Percentiles rank a stretch among this genome's conserved stretches.
Conservation (phyloP, 37 sponge, comb jelly and placozoan species). For the Eunapius fragilis region DNA sequence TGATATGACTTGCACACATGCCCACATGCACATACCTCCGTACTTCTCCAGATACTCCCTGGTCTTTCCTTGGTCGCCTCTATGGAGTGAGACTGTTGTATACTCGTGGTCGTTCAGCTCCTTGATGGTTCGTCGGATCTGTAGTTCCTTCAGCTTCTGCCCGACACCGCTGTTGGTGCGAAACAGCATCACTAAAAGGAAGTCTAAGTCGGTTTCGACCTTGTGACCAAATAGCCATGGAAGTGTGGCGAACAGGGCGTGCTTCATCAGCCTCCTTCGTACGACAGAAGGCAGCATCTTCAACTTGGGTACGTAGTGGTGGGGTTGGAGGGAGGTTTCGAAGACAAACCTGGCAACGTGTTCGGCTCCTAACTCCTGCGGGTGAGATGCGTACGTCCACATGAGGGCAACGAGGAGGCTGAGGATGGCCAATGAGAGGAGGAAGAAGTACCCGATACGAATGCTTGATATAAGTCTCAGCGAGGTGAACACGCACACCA, state of each 20-base stretch:
- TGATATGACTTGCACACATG: background rate
- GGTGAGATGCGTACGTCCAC: constrained; percentile 47
- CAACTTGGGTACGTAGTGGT: constrained; percentile 32
- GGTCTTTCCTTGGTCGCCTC: background rate
- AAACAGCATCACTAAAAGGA: constrained; percentile 50
- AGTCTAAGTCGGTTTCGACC: constrained; percentile 52
- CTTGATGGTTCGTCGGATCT: constrained; percentile 27
- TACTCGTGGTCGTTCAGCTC: constrained; percentile 35
- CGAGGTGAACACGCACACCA: constrained; percentile 62
- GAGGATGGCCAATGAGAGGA: constrained; percentile 29
- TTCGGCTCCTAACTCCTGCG: constrained; percentile 39
- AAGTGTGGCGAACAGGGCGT: constrained; percentile 5
- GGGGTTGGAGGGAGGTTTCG: constrained; percentile 27
- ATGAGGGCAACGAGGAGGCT: constrained; percentile 41
- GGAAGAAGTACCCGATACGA: constrained; percentile 50
- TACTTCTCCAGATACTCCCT: background rate
- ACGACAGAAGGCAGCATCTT: background rate
- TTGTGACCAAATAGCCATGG: constrained; percentile 31
- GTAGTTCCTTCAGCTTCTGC: constrained; percentile 43
- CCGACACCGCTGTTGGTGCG: constrained; percentile 60
- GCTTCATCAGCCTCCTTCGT: background rate
- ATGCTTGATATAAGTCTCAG: constrained; percentile 49
- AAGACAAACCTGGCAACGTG: constrained; percentile 50
- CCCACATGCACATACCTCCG: background rate
- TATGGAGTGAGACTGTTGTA: background rate